phyloP scores from a whole-genome alignment of 2,888 invertebrate genomes.

The Oligia latruncula region DNA sequence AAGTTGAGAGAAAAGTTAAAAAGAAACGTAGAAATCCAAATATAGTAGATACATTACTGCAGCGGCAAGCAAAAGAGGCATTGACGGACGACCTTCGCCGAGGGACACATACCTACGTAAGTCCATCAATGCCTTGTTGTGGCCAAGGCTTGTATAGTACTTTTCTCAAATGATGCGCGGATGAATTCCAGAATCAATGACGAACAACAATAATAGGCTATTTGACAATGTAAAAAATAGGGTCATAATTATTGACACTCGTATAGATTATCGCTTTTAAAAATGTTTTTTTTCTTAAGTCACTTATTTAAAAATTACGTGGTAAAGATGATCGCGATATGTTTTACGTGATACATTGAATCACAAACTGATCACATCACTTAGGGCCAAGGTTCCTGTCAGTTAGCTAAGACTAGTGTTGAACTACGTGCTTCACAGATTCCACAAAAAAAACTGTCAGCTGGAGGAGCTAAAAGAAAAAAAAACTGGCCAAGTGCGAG shows the following conservation, averaged over 20 bases:
- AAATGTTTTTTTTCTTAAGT: slow-evolving; percentile 1
- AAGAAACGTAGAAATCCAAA: slow-evolving; percentile 20
- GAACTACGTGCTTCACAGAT: slow-evolving; percentile 1
- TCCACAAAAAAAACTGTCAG: slow-evolving; percentile 14
- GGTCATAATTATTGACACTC: too few species aligned
- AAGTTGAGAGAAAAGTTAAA: background rate
- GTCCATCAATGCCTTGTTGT: too few species aligned
- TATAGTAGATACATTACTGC: too few species aligned
- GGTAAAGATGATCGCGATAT: slow-evolving; percentile 32
- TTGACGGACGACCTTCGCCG: too few species aligned
- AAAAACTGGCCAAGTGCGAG: background rate
- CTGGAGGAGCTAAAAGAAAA: background rate
- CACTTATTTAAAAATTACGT: slow-evolving; percentile 23
- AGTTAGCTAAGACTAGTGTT: slow-evolving; percentile 20
- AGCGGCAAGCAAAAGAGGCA: too few species aligned
- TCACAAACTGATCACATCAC: slow-evolving; percentile 21
- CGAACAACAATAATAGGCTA: too few species aligned
- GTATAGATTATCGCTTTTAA: too few species aligned
- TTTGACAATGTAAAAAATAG: too few species aligned
- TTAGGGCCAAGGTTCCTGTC: background rate
- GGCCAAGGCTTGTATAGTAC: too few species aligned
- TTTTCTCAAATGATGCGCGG: too few species aligned
- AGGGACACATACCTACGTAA: too few species aligned
- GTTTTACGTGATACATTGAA: slow-evolving; percentile 2
- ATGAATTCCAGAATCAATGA: too few species aligned